A percentile compares a stretch with the other conserved stretches of the same genome.
These are phyloP conservation scores for Eurosta solidaginis DNA, from an alignment of 1,140 invertebrate species.

Conservation along the genomic window DNA sequence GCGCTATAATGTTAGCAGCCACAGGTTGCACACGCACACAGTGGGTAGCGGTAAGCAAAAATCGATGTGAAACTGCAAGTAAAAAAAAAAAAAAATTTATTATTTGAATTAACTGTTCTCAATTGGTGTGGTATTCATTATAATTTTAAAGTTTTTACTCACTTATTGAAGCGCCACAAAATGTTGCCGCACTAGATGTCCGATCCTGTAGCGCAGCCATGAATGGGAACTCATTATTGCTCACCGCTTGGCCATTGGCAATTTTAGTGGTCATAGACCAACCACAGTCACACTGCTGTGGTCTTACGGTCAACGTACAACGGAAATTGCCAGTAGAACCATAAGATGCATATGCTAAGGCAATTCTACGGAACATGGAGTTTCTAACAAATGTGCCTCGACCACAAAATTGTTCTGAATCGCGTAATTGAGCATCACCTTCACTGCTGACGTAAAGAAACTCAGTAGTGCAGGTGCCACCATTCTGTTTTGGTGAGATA, in stretches of 20 bases:
- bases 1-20: slow-evolving; percentile 41
- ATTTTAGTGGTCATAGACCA: slow-evolving; percentile 49
- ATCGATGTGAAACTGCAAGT: slow-evolving; percentile 43
- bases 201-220: slow-evolving; percentile 47
- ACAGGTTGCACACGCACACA: slow-evolving; percentile 34
- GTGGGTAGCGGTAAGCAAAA: slow-evolving; percentile 50
- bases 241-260: slow-evolving; percentile 44
- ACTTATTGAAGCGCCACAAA: slow-evolving; percentile 51
- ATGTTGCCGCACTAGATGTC: slow-evolving; percentile 31
- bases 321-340: slow-evolving; percentile 40
- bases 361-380: slow-evolving; percentile 46
- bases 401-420: slow-evolving; percentile 52
- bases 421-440: slow-evolving; percentile 47
- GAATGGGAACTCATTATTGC: slow-evolving; percentile 48
- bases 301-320: slow-evolving; percentile 38
- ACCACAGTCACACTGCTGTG: slow-evolving; percentile 50
- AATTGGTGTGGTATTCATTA: not conserved
- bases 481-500: not conserved
- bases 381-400: slow-evolving; percentile 41
- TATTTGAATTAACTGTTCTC: not conserved
- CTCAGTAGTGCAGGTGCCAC: slow-evolving; percentile 43
- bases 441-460: slow-evolving; percentile 51
- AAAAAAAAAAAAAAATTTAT: not conserved
- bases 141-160: slow-evolving; percentile 15
- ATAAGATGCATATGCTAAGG: slow-evolving; percentile 48